Evolutionary conservation across 2,113 vertebrate genomes (phyloP).

Genomic region (Saccopteryx bilineata): DNA sequence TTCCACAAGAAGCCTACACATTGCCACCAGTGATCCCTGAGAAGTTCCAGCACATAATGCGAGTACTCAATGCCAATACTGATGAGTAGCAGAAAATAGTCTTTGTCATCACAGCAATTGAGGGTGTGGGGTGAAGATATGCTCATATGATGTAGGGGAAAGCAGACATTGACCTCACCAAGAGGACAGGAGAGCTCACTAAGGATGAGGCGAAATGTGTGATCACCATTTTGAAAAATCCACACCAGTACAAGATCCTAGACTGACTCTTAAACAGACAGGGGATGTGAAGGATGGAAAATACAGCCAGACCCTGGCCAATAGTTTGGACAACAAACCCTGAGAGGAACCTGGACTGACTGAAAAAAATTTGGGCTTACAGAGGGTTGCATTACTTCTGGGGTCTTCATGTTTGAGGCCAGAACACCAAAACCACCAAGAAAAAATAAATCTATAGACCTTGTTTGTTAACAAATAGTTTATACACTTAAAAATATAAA

Average conservation of each 20-base stretch:
- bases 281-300: not conserved
- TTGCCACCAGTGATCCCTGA: not conserved
- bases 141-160: not conserved
- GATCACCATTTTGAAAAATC: not conserved
- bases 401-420: not conserved
- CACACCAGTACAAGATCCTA: not conserved
- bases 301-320: not conserved
- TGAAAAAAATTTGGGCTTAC: not conserved
- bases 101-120: not conserved
- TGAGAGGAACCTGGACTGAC: not conserved
- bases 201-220: not conserved
- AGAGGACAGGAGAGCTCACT: not conserved
- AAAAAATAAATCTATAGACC: not conserved
- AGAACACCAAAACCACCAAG: not conserved
- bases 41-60: not conserved
- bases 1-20: not conserved
- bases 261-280: not conserved
- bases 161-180: not conserved
- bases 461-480: not conserved
- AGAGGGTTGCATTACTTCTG: not conserved
- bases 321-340: not conserved
- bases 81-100: not conserved
- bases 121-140: not conserved
- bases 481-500: not conserved
- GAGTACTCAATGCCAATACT: not conserved